phyloP scores from a whole-genome alignment of 2,888 invertebrate species.

The Xanthia icteritia region DNA sequence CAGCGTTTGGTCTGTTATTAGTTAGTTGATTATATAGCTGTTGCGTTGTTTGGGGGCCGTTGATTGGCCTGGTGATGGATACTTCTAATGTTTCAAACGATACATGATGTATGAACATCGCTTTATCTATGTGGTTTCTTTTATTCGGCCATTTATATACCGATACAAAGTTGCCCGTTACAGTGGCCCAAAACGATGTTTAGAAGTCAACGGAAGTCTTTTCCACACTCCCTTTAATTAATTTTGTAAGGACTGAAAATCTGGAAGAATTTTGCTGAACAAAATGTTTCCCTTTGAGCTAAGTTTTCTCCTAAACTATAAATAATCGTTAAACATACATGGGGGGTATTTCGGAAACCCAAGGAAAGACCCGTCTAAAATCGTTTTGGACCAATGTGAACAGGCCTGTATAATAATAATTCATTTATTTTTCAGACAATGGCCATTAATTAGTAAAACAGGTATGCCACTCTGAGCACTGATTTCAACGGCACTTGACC shows the following conservation, averaged over 20 bases:
- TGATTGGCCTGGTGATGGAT: constrained; percentile 22
- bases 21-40: constrained; percentile 24
- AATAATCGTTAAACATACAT: neutral
- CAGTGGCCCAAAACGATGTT: no score
- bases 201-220: neutral
- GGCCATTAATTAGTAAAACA: no score
- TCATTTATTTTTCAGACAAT: no score
- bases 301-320: neutral
- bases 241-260: neutral
- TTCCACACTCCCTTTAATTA: neutral
- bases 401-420: neutral
- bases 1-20: constrained; percentile 49
- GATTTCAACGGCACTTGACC: no score
- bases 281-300: neutral
- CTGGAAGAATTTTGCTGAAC: neutral
- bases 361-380: neutral
- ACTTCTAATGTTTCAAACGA: constrained; percentile 26
- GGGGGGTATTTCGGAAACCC: neutral
- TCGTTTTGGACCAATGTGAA: neutral
- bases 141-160: neutral
- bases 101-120: constrained; percentile 1
- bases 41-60: constrained; percentile 10
- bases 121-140: neutral
- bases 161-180: neutral
- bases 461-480: no score